Percentiles rank a stretch among this genome's conserved stretches.
phyloP scores from a whole-genome alignment of 2,888 invertebrate genomes.

The Phyllotreta striolata region DNA sequence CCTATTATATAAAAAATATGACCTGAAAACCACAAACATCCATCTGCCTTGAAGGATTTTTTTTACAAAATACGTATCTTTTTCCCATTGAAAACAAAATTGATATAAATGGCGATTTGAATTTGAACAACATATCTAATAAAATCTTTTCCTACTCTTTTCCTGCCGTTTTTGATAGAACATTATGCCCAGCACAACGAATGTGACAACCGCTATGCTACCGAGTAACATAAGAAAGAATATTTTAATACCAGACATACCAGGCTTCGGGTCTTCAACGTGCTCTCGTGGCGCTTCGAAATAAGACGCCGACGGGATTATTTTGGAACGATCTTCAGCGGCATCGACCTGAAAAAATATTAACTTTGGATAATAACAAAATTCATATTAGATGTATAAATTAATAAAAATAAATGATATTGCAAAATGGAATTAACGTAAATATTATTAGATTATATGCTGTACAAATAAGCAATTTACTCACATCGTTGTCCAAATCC shows the following conservation, averaged over 20 bases:
- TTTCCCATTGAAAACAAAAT: background rate
- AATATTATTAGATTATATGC: background rate
- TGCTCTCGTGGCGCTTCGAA: constrained; percentile 93
- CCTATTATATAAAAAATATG: too few relatives aligned
- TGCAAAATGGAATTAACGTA: background rate
- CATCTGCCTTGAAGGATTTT: too few relatives aligned
- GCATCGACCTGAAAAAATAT: constrained; percentile 64
- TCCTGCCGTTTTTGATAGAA: constrained; percentile 93
- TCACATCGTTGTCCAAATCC: constrained; percentile 75
- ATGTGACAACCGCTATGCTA: constrained; percentile 82
- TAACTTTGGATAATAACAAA: background rate
- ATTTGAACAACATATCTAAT: constrained; percentile 58
- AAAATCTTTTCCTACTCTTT: constrained; percentile 87
- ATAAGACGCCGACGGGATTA: constrained; percentile 87
- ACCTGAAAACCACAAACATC: too few relatives aligned
- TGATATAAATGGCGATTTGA: constrained; percentile 1
- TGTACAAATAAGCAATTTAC: constrained; percentile 40
- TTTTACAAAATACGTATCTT: too few relatives aligned
- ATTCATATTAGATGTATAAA: constrained; percentile 13
- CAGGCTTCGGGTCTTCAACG: constrained; percentile 86
- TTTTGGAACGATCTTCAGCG: constrained; percentile 79
- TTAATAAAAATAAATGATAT: constrained; percentile 15
- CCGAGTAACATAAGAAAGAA: constrained; percentile 87
- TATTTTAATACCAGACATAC: constrained; percentile 89
- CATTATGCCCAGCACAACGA: constrained; percentile 88